These are phyloP conservation scores for Drosophila barbarae DNA, from an alignment of 2,888 invertebrate species.

Conservation along the genomic window DNA sequence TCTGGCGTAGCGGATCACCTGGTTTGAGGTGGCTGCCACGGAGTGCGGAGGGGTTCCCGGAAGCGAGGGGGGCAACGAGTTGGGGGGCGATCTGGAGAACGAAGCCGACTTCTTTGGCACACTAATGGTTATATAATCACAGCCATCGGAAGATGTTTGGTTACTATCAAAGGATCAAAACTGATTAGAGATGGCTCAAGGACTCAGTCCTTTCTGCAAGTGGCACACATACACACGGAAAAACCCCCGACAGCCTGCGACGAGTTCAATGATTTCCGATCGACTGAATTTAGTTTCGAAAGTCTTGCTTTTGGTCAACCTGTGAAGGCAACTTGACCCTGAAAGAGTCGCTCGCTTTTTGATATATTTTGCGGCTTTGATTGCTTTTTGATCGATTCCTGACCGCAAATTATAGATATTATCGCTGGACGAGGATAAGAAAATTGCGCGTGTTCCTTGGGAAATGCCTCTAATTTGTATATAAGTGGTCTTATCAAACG, in stretches of 20 bases:
- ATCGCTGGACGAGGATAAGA: slow-evolving; percentile 11
- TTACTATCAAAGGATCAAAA: slow-evolving; percentile 43
- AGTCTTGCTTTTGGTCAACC: slow-evolving; percentile 12
- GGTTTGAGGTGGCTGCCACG: slow-evolving; percentile 43
- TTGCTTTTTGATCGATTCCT: slow-evolving; percentile 67
- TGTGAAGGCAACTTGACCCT: slow-evolving; percentile 13
- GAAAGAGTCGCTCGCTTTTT: slow-evolving; percentile 10
- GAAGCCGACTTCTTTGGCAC: slow-evolving; percentile 70
- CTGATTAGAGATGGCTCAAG: slow-evolving; percentile 1
- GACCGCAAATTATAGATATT: slow-evolving; percentile 32
- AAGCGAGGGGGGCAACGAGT: slow-evolving; percentile 24
- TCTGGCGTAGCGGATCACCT: slow-evolving; percentile 65
- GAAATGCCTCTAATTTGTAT: slow-evolving; percentile 22
- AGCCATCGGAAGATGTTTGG: slow-evolving; percentile 55
- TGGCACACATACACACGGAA: slow-evolving; percentile 13
- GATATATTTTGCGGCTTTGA: slow-evolving; percentile 39
- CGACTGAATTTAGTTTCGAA: slow-evolving; percentile 53
- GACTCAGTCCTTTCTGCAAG: slow-evolving; percentile 4
- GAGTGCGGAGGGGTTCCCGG: slow-evolving; percentile 22
- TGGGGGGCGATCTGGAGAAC: slow-evolving; percentile 55
- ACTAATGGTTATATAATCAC: slow-evolving; percentile 62
- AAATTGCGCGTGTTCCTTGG: slow-evolving; percentile 35
- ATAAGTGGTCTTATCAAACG: slow-evolving; percentile 27
- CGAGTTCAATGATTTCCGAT: slow-evolving; percentile 47
- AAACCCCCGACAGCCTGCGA: slow-evolving; percentile 30